Evolutionary conservation across 2,113 vertebrate species (phyloP), one percentile per base, ranked within the genome.

Genomic region (Strix uralensis): DNA sequence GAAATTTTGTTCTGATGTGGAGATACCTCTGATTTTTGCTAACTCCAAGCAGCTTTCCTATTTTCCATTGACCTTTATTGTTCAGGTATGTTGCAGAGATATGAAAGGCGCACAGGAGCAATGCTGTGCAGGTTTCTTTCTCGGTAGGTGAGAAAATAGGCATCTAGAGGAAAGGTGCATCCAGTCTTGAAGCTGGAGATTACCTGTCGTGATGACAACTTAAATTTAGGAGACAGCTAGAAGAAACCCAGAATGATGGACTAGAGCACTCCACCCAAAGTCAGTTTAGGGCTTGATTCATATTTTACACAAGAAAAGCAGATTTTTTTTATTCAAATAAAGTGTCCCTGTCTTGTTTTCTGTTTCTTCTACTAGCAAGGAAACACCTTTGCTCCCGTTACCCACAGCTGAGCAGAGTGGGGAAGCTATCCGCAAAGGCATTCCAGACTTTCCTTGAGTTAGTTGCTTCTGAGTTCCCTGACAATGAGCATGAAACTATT

Each of bases 401-500:
- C 86, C 96, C 96, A n/a, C 91, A 84, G 22, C 84, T 94, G 65
- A 88, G 75, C 32, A 94, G 90, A 20, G 95, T 93, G 81, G 78
- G 96, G n/a, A 98, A 92, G 75, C 36, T 98, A 5, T 94, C 97
- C 25, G 80, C 73, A 74, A 73, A 90, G 66, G 96, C 98, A 42
- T 98, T 98, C 96, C 97, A 94, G 82, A 84, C 77, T 38, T 98
- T 98, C 75, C 96, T 98, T 32, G 93, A 98, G 65, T 73, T 98
- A 55, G 58, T 98, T 65, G 96, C 97, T 62, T 97, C 97, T 2
- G 94, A 98, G 69, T 86, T 98, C 62, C 84, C 88, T 11, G 97
- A 95, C 6, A 78, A 91, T 25, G 96, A 98, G 81, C 90, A 98
- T 29, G 83, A 98, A 66, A 84, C 95, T 47, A 66, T 98, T 40